Percentiles rank a stretch among this genome's conserved stretches.
phyloP scores from a whole-genome alignment of 2,113 vertebrate species.

The Gavia stellata region DNA sequence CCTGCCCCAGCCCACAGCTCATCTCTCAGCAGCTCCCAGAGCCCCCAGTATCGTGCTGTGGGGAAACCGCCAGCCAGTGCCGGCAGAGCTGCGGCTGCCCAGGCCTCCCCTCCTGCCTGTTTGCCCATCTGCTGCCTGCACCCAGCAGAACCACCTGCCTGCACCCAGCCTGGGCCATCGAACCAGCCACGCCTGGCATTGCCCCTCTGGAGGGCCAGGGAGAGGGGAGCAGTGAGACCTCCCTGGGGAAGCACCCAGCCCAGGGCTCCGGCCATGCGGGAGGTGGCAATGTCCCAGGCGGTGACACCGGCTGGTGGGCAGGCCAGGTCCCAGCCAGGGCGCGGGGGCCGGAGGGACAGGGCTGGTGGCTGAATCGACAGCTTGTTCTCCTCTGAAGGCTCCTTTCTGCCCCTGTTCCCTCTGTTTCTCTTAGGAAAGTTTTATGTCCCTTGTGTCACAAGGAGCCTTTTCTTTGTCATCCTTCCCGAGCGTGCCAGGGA shows the following conservation, averaged over 20 bases:
- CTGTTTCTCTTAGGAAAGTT: conserved; percentile 58
- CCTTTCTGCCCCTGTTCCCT: neutral
- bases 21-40: neutral
- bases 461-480: conserved; percentile 41
- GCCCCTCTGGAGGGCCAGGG: rapidly evolving
- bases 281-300: neutral
- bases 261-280: rapidly evolving
- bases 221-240: neutral
- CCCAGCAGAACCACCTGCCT: neutral
- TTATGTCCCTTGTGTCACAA: conserved; percentile 43
- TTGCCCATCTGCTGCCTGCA: neutral
- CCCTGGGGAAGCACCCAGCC: neutral
- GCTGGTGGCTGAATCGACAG: neutral
- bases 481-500: neutral
- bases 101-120: neutral
- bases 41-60: neutral
- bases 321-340: neutral
- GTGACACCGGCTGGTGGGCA: neutral
- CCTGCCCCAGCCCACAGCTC: neutral
- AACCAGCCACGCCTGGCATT: rapidly evolving
- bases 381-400: conserved; percentile 39
- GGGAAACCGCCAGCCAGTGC: neutral
- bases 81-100: neutral
- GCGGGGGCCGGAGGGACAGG: neutral
- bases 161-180: neutral